Conservation (phyloP, 2,797 vertebrate genomes). For the Gastrophryne carolinensis region DNA sequence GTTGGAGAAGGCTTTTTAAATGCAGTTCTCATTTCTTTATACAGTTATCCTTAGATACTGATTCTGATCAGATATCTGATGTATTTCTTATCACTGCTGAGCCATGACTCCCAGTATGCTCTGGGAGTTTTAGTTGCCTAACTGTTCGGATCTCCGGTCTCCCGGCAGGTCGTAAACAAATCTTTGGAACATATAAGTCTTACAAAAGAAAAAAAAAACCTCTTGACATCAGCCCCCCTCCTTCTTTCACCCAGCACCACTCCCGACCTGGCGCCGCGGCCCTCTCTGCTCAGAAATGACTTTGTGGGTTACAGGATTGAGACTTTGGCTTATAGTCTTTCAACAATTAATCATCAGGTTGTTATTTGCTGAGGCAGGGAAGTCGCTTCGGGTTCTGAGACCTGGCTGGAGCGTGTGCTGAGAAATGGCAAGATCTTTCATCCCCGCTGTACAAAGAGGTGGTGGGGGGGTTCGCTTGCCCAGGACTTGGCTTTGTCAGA, state of each 20-base stretch:
- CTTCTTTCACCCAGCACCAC: too few species aligned
- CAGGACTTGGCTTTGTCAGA: conserved; percentile 31
- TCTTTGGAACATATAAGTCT: not conserved
- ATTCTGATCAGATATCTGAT: too few species aligned
- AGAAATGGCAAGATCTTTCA: conserved; percentile 34
- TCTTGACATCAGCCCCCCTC: too few species aligned
- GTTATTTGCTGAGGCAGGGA: conserved; percentile 23
- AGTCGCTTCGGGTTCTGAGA: conserved; percentile 1
- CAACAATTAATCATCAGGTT: conserved; percentile 44
- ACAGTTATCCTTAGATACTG: too few species aligned
- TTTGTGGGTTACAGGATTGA: conserved; percentile 3
- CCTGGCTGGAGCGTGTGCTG: conserved; percentile 4
- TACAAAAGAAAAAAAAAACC: too few species aligned
- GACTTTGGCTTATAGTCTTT: conserved; percentile 20
- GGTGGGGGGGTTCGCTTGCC: conserved; percentile 3
- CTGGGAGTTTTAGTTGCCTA: not conserved
- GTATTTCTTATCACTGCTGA: not conserved
- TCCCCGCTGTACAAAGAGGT: not conserved
- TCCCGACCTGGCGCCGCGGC: not conserved
- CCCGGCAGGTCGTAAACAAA: conserved; percentile 19
- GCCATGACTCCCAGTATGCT: not conserved
- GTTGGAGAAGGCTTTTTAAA: too few species aligned
- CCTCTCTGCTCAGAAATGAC: not conserved
- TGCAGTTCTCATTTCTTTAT: too few species aligned
- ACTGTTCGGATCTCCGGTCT: not conserved